Evolutionary conservation across 1,140 invertebrate species (phyloP), one percentile per base, ranked within the genome.

Genomic region (Lucilia cuprina): DNA sequence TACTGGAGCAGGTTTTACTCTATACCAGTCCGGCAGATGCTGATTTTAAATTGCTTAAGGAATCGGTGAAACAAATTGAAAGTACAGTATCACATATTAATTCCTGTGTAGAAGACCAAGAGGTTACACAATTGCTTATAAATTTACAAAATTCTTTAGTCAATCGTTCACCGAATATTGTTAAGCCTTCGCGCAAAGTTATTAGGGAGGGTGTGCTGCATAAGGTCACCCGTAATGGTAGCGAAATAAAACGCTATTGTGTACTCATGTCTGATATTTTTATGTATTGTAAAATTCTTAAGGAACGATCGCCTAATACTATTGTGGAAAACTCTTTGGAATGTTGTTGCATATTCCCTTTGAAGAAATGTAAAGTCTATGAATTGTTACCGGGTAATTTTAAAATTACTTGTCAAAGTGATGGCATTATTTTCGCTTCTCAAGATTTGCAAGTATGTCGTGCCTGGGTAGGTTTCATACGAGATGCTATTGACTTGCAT

Each of bases 21-120:
- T 93, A 95, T 84, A 95, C 95, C 0, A 90, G 92, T 50, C 89
- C 91, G 34, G 92, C 92, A 41, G 93, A 95, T 86, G 91, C 92
- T 85, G 94, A 95, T 86, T 94, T 93, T 87, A 88, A 92, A 82
- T 87, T 89, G 30, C 87, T 94, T 21, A 92, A 92, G 87, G 95
- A 94, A 84, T 95, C 95, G 5, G 92, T 95, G 9, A 92, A 92
- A 83, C 93, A 95, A 91, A 93, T 96, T 60, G 93, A 94, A 88
- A 93, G 93, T 65, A 94, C 95, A 50, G 95, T 95, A 0, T 89
- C 91, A 2, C 95, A 96, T 86, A 95, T 96, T 34, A 95, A 96
- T 85, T 92, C 93, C 49, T 92, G 95, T 60, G 93, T 96, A 2
- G 92, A 93, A 85, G 94, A 96, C 85, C 94, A 95, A 86, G 95